These are phyloP conservation scores for Otus sunia DNA, from an alignment of 2,113 vertebrate genomes.

Conservation along the genomic window DNA sequence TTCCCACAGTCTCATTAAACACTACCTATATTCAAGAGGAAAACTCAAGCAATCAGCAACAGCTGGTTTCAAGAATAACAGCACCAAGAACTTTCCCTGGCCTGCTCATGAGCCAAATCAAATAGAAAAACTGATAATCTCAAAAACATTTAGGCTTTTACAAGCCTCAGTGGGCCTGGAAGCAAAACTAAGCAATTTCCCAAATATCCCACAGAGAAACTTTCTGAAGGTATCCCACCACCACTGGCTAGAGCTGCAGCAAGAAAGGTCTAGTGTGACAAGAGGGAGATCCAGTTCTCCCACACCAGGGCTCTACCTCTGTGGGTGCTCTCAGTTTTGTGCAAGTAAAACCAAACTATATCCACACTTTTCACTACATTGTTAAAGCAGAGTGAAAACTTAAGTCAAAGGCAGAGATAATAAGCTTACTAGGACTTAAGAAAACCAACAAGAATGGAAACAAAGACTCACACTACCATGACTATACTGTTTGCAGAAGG, in stretches of 20 bases:
- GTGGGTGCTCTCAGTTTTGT: background rate
- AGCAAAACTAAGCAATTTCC: background rate
- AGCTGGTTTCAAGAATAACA: background rate
- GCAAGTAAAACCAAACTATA: fast-evolving
- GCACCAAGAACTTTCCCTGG: background rate
- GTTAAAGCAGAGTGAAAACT: background rate
- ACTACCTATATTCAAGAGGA: background rate
- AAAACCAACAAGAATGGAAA: background rate
- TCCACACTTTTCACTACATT: background rate
- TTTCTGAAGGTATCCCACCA: background rate
- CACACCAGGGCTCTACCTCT: background rate
- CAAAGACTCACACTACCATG: background rate
- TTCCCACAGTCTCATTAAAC: background rate
- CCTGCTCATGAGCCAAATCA: background rate
- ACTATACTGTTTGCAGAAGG: background rate
- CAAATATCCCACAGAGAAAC: background rate
- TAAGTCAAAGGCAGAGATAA: background rate
- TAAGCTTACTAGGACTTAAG: background rate
- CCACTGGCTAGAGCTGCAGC: background rate
- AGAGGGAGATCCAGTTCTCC: background rate
- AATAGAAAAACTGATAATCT: background rate
- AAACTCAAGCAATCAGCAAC: background rate
- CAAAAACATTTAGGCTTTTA: background rate
- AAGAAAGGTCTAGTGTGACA: background rate
- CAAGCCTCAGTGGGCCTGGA: background rate